These are phyloP conservation scores for Thymelicus lineola DNA, from an alignment of 2,888 invertebrate species.

Conservation along the genomic window DNA sequence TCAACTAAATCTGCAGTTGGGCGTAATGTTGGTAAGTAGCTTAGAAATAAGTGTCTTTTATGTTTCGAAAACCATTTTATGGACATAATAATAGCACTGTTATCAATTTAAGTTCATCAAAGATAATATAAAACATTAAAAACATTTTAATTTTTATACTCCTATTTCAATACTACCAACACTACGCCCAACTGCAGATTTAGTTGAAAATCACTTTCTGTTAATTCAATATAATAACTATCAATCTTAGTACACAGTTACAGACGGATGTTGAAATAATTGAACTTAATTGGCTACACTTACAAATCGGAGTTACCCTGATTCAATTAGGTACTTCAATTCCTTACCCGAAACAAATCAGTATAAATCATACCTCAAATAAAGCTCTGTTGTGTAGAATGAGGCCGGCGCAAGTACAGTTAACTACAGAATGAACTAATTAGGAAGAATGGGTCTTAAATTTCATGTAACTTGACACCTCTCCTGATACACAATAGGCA, in stretches of 20 bases:
- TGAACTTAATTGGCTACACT: slow-evolving; percentile 22
- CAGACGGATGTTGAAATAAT: slow-evolving; percentile 1
- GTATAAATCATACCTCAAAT: slow-evolving; percentile 9
- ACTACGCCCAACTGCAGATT: no score
- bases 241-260: slow-evolving; percentile 6
- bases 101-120: no score
- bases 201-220: neutral
- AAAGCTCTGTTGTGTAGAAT: neutral
- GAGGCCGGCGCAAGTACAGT: slow-evolving; percentile 7
- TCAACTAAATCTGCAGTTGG: no score
- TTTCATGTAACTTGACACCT: slow-evolving; percentile 15
- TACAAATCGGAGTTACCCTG: slow-evolving; percentile 17
- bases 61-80: no score
- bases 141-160: no score
- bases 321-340: slow-evolving; percentile 13
- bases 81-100: no score
- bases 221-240: neutral
- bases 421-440: slow-evolving; percentile 6
- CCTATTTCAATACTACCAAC: no score
- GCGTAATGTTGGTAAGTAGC: no score
- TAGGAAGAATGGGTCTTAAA: slow-evolving; percentile 14
- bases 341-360: slow-evolving; percentile 2
- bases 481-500: neutral
- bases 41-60: no score
- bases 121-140: no score